Evolutionary conservation across 2,113 vertebrate species (phyloP).

Genomic region (Melanotaenia duboulayi): DNA sequence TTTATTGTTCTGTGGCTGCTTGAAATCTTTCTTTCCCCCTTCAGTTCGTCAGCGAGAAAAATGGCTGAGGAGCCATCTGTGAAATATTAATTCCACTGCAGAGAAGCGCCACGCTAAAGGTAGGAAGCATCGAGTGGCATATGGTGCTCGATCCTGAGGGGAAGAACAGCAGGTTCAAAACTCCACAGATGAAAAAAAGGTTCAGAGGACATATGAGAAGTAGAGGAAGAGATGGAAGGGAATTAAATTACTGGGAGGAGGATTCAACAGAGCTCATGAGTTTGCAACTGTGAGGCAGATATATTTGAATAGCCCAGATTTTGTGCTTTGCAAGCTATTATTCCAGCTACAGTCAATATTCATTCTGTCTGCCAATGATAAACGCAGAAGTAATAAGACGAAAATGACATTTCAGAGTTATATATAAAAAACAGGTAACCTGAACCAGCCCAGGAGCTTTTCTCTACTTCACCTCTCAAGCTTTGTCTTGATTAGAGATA

Average conservation of each 20-base stretch:
- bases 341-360: constrained; percentile 59
- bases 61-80: constrained; percentile 34
- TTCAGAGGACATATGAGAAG: constrained; percentile 10
- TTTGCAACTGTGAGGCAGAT: constrained; percentile 58
- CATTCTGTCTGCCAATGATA: constrained; percentile 51
- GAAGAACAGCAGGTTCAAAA: constrained; percentile 21
- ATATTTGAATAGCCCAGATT: constrained; percentile 60
- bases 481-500: constrained; percentile 1
- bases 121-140: constrained; percentile 34
- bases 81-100: constrained; percentile 72
- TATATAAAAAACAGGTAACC: constrained; percentile 18
- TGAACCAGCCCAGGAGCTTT: background rate
- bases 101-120: constrained; percentile 32
- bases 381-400: constrained; percentile 48
- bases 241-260: constrained; percentile 60
- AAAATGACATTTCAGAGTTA: constrained; percentile 46
- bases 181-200: constrained; percentile 20
- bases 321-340: constrained; percentile 65
- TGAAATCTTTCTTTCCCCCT: constrained; percentile 54
- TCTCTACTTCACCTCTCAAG: background rate
- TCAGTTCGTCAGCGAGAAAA: constrained; percentile 63
- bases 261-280: constrained; percentile 56
- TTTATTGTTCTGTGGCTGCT: constrained; percentile 70
- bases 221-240: constrained; percentile 34
- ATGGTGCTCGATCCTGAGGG: constrained; percentile 54